Evolutionary conservation across 2,113 vertebrate genomes (phyloP).

Genomic region (Herpetotheres cachinnans): DNA sequence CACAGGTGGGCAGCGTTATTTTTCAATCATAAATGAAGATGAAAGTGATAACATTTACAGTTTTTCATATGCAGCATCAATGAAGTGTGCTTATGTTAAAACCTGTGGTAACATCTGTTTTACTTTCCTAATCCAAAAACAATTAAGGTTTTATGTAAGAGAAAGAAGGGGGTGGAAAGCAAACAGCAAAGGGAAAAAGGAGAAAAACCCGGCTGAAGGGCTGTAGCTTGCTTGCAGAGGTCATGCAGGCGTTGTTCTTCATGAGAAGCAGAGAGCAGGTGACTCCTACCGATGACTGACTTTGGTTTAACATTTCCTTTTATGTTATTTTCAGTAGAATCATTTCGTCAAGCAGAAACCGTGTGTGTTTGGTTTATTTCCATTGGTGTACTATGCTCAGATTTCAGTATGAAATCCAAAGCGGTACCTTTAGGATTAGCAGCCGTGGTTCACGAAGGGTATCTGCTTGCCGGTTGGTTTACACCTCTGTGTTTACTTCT

Average conservation of each 20-base stretch:
- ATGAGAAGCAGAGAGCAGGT: neutral
- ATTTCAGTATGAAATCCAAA: neutral
- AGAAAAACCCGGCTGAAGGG: neutral
- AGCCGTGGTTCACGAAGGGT: neutral
- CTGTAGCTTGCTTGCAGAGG: neutral
- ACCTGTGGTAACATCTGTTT: conserved; percentile 36
- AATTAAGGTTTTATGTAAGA: neutral
- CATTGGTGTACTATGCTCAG: neutral
- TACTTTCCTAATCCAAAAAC: neutral
- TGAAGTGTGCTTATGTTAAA: conserved; percentile 10
- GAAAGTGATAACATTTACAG: neutral
- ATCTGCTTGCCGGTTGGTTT: neutral
- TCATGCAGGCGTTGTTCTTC: neutral
- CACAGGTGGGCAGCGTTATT: neutral
- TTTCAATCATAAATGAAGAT: conserved; percentile 23
- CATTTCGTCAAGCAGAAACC: neutral
- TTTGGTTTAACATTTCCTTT: neutral
- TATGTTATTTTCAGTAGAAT: neutral
- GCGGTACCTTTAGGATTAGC: neutral
- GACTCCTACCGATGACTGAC: neutral
- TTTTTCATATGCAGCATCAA: neutral
- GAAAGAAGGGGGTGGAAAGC: neutral
- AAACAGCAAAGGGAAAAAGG: neutral
- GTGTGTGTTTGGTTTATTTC: neutral
- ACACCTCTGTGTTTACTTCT: neutral